phyloP scores from a whole-genome alignment of 2,888 invertebrate species.

The Baronia brevicornis region DNA sequence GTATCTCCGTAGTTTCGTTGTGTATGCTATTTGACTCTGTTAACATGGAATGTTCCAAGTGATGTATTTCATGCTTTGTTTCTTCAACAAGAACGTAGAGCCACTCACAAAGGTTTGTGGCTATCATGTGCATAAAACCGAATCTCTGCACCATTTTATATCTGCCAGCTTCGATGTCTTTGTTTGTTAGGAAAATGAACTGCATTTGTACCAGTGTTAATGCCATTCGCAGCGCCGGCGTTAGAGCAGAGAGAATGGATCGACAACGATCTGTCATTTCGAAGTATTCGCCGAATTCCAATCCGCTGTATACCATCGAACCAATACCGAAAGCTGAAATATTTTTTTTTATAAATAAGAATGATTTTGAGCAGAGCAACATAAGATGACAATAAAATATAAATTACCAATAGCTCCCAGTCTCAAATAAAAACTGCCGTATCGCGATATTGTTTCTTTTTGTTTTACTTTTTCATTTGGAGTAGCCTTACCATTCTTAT shows the following conservation, averaged over 20 bases:
- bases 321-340: slow-evolving; percentile 74
- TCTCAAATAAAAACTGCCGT: slow-evolving; percentile 91
- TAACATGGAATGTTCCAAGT: slow-evolving; percentile 72
- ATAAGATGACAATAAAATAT: slow-evolving; percentile 9
- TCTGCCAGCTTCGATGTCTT: slow-evolving; percentile 77
- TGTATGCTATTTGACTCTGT: slow-evolving; percentile 23
- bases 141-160: slow-evolving; percentile 86
- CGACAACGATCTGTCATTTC: slow-evolving; percentile 81
- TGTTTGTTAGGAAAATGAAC: slow-evolving; percentile 94
- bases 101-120: slow-evolving; percentile 96
- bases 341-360: slow-evolving; percentile 11
- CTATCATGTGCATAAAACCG: slow-evolving; percentile 96
- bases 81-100: slow-evolving; percentile 90
- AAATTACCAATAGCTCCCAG: slow-evolving; percentile 85
- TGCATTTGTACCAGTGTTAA: slow-evolving; percentile 94
- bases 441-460: slow-evolving; percentile 70
- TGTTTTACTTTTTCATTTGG: slow-evolving; percentile 50
- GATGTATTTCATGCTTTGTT: slow-evolving; percentile 90
- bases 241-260: slow-evolving; percentile 81
- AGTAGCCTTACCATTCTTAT: slow-evolving; percentile 46
- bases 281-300: slow-evolving; percentile 85
- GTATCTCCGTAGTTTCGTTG: slow-evolving; percentile 32
- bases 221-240: slow-evolving; percentile 87
- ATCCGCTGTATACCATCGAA: slow-evolving; percentile 82
- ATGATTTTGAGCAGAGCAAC: slow-evolving; percentile 16